These are phyloP conservation scores for Natator depressus DNA, from an alignment of 2,113 vertebrate species.

Conservation along the genomic window DNA sequence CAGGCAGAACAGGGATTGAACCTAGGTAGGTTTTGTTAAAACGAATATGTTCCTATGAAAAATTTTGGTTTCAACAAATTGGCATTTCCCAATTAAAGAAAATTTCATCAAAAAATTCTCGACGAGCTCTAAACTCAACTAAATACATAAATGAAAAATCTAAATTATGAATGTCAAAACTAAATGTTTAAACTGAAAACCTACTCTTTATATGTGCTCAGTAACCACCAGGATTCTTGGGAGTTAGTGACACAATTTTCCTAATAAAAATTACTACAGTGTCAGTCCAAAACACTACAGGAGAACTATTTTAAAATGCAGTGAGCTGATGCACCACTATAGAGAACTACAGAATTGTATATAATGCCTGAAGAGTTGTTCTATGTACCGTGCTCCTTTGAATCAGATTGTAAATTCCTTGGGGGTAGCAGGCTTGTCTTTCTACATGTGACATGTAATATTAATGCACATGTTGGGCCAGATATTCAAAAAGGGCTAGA, in stretches of 20 bases:
- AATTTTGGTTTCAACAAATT: neutral
- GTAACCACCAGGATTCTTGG: fast-evolving
- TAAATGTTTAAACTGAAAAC: neutral
- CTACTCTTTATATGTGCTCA: fast-evolving
- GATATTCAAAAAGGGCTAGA: neutral
- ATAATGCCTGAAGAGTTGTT: fast-evolving
- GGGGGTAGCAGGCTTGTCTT: neutral
- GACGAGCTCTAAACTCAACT: neutral
- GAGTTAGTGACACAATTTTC: neutral
- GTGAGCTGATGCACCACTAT: fast-evolving
- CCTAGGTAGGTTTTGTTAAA: neutral
- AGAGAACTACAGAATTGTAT: fast-evolving
- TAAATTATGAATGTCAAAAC: neutral
- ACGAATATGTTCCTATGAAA: neutral
- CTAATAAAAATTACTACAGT: neutral
- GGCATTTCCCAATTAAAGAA: neutral
- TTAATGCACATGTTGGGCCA: neutral
- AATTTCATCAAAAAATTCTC: neutral
- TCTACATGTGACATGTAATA: neutral
- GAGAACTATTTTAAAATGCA: neutral
- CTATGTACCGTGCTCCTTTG: fast-evolving
- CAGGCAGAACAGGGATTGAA: neutral
- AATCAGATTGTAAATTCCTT: fast-evolving
- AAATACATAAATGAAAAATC: neutral
- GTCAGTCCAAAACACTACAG: neutral